Conservation (phyloP, 2,113 vertebrate genomes). For the Pimephales promelas region DNA sequence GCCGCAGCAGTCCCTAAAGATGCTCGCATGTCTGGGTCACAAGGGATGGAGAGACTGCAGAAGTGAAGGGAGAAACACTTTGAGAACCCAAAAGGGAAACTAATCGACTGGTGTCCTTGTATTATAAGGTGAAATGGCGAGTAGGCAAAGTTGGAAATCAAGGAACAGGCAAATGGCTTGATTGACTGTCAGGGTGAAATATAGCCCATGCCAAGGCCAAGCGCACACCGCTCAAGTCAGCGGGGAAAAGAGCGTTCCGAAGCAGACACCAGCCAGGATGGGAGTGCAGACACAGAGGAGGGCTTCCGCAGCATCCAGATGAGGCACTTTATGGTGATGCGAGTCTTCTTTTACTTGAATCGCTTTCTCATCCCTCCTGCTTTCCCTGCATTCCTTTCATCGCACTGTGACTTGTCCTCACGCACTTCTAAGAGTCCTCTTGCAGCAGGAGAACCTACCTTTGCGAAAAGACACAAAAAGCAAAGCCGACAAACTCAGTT, state of each 20-base stretch:
- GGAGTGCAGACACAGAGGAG: constrained; percentile 36
- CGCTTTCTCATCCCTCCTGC: constrained; percentile 66
- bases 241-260: constrained; percentile 40
- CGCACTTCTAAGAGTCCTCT: constrained; percentile 57
- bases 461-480: constrained; percentile 53
- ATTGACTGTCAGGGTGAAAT: constrained; percentile 69
- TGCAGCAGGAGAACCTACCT: constrained; percentile 54
- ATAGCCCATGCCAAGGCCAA: constrained; percentile 72
- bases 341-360: constrained; percentile 66
- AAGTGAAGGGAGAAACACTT: neutral
- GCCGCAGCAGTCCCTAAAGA: constrained; percentile 1
- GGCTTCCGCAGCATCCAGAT: constrained; percentile 66
- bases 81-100: constrained; percentile 54
- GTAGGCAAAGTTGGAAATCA: constrained; percentile 50
- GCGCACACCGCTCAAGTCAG: constrained; percentile 55
- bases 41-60: neutral
- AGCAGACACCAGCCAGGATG: constrained; percentile 37
- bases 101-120: constrained; percentile 60
- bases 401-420: constrained; percentile 49
- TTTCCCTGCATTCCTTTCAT: constrained; percentile 44
- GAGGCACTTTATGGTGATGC: constrained; percentile 68
- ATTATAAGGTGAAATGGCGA: constrained; percentile 46
- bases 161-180: constrained; percentile 63
- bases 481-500: constrained; percentile 50
- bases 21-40: constrained; percentile 41